These are phyloP conservation scores for Margaritifera margaritifera DNA, from an alignment of 2,888 invertebrate species.

Conservation along the genomic window DNA sequence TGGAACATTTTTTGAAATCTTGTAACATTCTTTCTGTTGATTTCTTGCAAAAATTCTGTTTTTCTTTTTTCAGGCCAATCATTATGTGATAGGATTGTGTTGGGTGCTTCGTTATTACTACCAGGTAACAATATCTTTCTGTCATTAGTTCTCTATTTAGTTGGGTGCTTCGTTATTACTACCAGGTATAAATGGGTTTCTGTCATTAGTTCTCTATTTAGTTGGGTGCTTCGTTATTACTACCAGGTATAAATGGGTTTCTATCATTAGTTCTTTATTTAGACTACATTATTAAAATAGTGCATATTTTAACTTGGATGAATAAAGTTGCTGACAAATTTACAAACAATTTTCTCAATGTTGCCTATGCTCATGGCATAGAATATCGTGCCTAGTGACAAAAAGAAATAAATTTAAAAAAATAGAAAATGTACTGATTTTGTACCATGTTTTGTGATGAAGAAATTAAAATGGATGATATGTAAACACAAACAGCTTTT, in stretches of 20 bases:
- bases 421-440: no score
- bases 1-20: slow-evolving; percentile 1
- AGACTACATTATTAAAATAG: not conserved
- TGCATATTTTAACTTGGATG: not conserved
- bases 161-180: slow-evolving; percentile 99
- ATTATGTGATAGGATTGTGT: slow-evolving; percentile 96
- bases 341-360: no score
- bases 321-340: not conserved
- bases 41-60: not conserved
- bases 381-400: no score
- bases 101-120: slow-evolving; percentile 99
- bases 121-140: slow-evolving; percentile 76
- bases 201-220: not conserved
- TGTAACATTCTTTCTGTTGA: not conserved
- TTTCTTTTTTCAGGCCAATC: slow-evolving; percentile 78
- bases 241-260: slow-evolving; percentile 80
- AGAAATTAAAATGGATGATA: no score
- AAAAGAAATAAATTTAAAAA: no score
- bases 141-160: slow-evolving; percentile 67
- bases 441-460: no score
- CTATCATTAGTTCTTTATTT: not conserved
- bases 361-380: no score
- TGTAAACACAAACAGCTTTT: no score
- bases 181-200: slow-evolving; percentile 78
- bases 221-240: slow-evolving; percentile 98